Base-by-base conservation (phyloP, 2,113 vertebrate species). In the Phyllopteryx taeniolatus region DNA sequence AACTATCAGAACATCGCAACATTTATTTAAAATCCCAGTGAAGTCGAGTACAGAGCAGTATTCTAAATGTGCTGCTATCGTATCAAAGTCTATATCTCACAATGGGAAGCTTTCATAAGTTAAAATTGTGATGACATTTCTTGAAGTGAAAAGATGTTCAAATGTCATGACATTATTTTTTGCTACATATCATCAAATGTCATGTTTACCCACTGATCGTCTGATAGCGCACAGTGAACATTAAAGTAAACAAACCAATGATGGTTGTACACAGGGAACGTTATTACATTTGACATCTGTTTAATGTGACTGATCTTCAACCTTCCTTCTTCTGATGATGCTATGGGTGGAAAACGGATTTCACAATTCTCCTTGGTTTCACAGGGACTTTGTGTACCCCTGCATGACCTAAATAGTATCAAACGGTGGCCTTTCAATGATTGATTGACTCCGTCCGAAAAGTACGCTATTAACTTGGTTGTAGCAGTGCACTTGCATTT, bases 81-180 rank as follows among this genome's bases (percentile, higher is more conserved):
- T 39, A 70, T 70, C 72, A 72, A 65, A 73, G 8, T 75, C 59
- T 3, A 6, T 39, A 39, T 54, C 27, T 27, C 9, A 35, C 66
- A n/a, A 67, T 70, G 59, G 42, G 70, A 63, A 5, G 15, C 47
- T 70, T 53, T 71, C 70, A 61, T 46, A 72, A 53, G 47, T 86
- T 77, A 85, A 80, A 49, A 71, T 78, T 76, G 63, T 49, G 67
- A 78, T 86, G 86, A 82, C 86, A 91, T 90, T 87, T 87, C 78
- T 86, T 77, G 82, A 80, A 87, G 86, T 85, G 84, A 89, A 83
- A 87, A 83, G 86, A 86, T 78, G 86, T 76, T 79, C 81, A 89
- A 91, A 91, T 91, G 86, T 81, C 90, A 91, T 75, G 79, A 71
- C 89, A 86, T 91, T 91, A 88, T 89, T 88, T 77, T 27, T 59